Conservation (phyloP, 2,113 vertebrate species). For the Spheniscus mendiculus region DNA sequence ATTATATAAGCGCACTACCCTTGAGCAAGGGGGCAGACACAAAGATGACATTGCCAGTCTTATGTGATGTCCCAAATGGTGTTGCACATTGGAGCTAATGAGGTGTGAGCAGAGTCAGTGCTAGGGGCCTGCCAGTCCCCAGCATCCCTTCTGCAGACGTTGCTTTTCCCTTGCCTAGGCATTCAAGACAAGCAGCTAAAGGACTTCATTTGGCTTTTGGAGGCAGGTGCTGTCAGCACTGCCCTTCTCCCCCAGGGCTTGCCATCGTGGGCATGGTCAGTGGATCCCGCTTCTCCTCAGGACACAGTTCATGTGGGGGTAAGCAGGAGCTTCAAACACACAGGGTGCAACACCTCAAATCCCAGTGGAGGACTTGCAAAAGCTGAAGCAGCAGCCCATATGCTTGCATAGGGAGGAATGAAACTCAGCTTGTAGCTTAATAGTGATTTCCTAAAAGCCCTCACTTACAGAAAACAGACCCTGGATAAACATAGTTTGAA, state of each 20-base stretch:
- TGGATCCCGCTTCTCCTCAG: background rate
- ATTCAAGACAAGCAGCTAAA: background rate
- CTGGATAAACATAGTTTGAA: background rate
- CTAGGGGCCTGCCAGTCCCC: no score
- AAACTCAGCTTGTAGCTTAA: background rate
- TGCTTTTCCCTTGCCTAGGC: background rate
- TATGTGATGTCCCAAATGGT: background rate
- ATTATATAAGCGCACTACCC: background rate
- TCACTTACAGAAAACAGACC: background rate
- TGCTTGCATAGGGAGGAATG: background rate
- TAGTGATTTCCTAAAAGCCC: background rate
- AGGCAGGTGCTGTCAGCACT: background rate
- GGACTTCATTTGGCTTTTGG: background rate
- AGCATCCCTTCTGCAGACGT: background rate
- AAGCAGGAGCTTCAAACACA: background rate
- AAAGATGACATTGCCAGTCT: background rate
- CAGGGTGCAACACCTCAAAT: background rate
- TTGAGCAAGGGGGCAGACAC: fast-evolving
- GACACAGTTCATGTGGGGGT: background rate
- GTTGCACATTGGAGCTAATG: fast-evolving
- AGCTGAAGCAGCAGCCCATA: background rate
- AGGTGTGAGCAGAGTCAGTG: background rate
- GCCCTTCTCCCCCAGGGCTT: background rate
- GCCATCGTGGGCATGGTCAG: background rate
- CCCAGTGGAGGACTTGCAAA: background rate